Base-by-base conservation (phyloP, 1,140 invertebrate genomes). In the Forficula auricularia region DNA sequence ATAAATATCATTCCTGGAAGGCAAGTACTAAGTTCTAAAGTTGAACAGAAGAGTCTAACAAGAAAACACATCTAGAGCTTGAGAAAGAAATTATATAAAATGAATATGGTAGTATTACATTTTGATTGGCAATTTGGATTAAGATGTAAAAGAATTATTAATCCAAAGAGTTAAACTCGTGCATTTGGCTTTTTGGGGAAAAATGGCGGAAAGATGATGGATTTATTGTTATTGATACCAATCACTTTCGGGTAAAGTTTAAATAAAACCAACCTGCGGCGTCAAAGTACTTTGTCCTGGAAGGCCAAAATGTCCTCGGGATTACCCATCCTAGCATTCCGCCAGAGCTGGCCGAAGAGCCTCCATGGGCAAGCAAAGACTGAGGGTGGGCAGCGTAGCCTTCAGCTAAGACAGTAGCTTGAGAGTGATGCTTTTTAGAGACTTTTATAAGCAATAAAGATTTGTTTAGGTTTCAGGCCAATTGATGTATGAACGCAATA, bases 371-470 rank as follows among this genome's bases (percentile, higher is more conserved):
- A 56, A 80, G 76, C 36, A 98, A 64, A 13, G 68, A 70, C 16
- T 75, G 77, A 46, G 96, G 67, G 66, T 97, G 92, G 22, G 82
- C 81, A 4, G 86, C 86, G 61, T 92, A 94, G 2, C 88, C 83
- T 46, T 87, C 82, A 34, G 64, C 71, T 14, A 88, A 59, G 10
- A 82, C 71, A 2, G 76, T 82, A 48, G 88, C 86, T 54, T 80
- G 70, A 3, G 74, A 53, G 49, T 82, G 77, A 53, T 92, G 80
- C 60, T 95, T 96, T 62, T 91, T 96, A 43, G 67, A 74, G 3
- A 77, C 77, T 66, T 94, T 94, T 3, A 91, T 92, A 91, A 47
- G 96, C 85, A 38, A 95, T 90, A 61, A 82, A 96, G 50, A 97
- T 97, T 57, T 92, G 83, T 51, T 82, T 79, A 8, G 81, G 71